Evolutionary conservation across 2,797 vertebrate genomes (phyloP), one percentile per base, ranked within the genome.

Genomic region (Pipistrellus nathusii): DNA sequence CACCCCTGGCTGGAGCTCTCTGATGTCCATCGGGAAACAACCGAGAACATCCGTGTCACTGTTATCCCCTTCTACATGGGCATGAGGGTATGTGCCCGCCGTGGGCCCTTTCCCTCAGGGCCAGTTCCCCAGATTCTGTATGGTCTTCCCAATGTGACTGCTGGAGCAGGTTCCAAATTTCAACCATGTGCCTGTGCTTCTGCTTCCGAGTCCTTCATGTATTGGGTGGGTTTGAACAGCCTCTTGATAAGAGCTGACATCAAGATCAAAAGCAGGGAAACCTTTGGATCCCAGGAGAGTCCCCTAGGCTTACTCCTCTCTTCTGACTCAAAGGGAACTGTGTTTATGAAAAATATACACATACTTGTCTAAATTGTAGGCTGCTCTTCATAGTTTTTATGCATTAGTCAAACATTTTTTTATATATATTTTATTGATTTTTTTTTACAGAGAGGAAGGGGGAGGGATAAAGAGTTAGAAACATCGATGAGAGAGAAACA

Each of bases 51-150:
- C 97, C 98, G 99, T 0, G 99, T 99, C 97, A 99, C 99, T 0
- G 99, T 99, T 95, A 99, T 99, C 98, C 99, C 99, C 21, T 99
- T 99, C 98, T 99, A 99, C 95, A 99, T 99, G 99, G 99, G 99
- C 98, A 99, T 99, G 99, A 98, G 99, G 98, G 99, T 99, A 82
- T 76, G 98, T 96, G 38, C 20, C 64, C 21, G 11, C 38, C 18
- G 7, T 64, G 69, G 27, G 66, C 15, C 20, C 71, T 59, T 88
- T 55, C 38, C 69, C 17, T 41, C 6, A 18, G 17, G 48, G 20
- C 21, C 25, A 48, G 72, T 57, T 11, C 30, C 48, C 4, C 72
- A 73, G 30, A 25, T 59, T 83, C 23, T 86, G 30, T 75, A 48
- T 68, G 41, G 9, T 68, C 17, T 71, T 48, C 62, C 44, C 21